Evolutionary conservation across 2,888 invertebrate genomes (phyloP), one percentile per base, ranked within the genome.

Genomic region (Scelioninae gen. 2): DNA sequence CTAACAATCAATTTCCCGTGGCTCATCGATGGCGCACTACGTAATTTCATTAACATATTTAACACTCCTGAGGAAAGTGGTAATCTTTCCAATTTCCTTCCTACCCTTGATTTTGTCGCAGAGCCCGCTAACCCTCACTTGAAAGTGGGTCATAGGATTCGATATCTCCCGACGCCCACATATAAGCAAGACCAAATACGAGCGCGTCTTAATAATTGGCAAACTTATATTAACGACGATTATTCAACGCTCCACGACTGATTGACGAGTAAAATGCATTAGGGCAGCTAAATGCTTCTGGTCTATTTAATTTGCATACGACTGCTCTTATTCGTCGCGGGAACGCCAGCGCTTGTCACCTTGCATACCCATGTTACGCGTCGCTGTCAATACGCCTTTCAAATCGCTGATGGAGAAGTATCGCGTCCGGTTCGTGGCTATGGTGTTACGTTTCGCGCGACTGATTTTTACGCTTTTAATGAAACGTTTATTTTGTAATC

Each of bases 211-310:
- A 68, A 68, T 71, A 71, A 73, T 75, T 69, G 74, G 50, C 76
- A 57, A 58, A 65, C 55, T 64, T 65, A 58, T 61, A 74, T 65
- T 69, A 69, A 74, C 65, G 74, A 75, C 45, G 55, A 74, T 76
- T 75, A 78, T 65, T 72, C 53, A 61, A 77, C 74, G 68, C 68
- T 67, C 74, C 65, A 69, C 67, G 76, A 74, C 74, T 78, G 76
- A 81, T 81, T 79, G 79, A 68, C 73, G 75, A 79, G 78, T 81
- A 78, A 79, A 78, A 73, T 74, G 78, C 77, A 78, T 79, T 78
- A 78, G 70, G 71, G 50, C 72, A 68, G 48, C 74, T 75, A 78
- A 79, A 77, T 76, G 77, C 68, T 57, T 70, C 65, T 65, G 65
- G 39, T 76, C 70, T 61, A 73, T 41, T 76, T 69, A 71, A 77